Evolutionary conservation across 64 coral and sea anemone species (phyloP).

Genomic region (Montipora efflorescens): DNA sequence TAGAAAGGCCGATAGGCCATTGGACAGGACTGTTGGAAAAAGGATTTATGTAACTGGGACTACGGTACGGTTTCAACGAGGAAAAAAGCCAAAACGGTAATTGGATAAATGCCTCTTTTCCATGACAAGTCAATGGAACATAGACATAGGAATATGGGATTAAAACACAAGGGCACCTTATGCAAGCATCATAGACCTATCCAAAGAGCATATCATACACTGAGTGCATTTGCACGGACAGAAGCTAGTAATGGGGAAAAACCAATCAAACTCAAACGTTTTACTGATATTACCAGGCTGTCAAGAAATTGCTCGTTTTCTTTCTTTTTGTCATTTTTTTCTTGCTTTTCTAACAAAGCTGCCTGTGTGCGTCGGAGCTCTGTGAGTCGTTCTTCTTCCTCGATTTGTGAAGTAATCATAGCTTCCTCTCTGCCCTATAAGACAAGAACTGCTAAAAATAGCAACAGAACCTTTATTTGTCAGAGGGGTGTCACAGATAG

Average conservation of each 20-base stretch:
- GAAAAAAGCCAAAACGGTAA: too few relatives aligned
- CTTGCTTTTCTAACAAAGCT: conserved; percentile 77
- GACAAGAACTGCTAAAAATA: background rate
- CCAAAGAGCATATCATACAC: background rate
- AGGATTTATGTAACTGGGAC: too few relatives aligned
- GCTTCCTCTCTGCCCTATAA: conserved; percentile 91
- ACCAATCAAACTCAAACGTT: background rate
- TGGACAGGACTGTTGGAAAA: too few relatives aligned
- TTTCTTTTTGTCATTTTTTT: conserved; percentile 86
- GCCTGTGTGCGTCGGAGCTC: conserved; percentile 64
- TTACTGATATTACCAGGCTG: conserved; percentile 63
- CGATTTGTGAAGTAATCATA: conserved; percentile 80
- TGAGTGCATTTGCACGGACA: background rate
- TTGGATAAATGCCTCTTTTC: too few relatives aligned
- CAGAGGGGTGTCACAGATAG: background rate
- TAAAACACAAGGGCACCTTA: too few relatives aligned
- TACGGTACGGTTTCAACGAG: too few relatives aligned
- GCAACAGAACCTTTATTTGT: background rate
- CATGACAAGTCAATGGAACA: too few relatives aligned
- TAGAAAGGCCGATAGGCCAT: too few relatives aligned
- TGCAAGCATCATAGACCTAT: too few relatives aligned
- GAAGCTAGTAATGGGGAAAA: background rate
- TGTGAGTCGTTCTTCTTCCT: conserved; percentile 82
- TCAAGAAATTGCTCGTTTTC: conserved; percentile 97
- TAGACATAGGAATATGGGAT: too few relatives aligned